These are phyloP conservation scores for Clunio marinus DNA, from an alignment of 2,888 invertebrate genomes.

Conservation along the genomic window DNA sequence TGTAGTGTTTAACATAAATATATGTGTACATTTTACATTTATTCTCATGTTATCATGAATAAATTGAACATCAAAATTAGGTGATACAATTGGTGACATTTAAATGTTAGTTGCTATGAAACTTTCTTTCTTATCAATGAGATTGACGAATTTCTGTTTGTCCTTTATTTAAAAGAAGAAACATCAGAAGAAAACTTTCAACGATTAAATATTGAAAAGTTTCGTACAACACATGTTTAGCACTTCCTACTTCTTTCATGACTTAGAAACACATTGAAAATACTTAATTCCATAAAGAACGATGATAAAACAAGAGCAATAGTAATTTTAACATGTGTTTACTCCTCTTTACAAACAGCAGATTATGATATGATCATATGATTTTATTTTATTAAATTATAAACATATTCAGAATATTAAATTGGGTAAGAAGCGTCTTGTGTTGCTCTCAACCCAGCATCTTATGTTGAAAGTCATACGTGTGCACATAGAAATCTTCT, in stretches of 20 bases:
- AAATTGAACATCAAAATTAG: not conserved
- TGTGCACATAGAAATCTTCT: too few species aligned
- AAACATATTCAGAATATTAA: conserved; percentile 34
- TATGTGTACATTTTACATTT: too few species aligned
- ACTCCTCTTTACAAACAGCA: not conserved
- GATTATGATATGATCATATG: conserved; percentile 39
- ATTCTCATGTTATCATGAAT: too few species aligned
- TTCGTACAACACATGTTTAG: not conserved
- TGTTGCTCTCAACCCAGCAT: conserved; percentile 44
- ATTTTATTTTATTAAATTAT: conserved; percentile 37
- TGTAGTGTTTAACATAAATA: not conserved
- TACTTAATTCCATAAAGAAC: conserved; percentile 23
- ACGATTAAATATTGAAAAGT: too few species aligned
- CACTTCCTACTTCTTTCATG: not conserved
- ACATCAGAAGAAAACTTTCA: too few species aligned
- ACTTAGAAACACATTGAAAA: conserved; percentile 6
- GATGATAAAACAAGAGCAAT: conserved; percentile 37
- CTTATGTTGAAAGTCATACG: not conserved
- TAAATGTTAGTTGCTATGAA: too few species aligned
- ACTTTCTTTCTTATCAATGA: too few species aligned
- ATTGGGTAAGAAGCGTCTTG: conserved; percentile 45
- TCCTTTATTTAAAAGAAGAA: too few species aligned
- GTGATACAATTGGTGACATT: not conserved
- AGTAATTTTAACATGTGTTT: conserved; percentile 38
- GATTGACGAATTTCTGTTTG: too few species aligned